phyloP scores from a whole-genome alignment of 2,113 vertebrate genomes.

The Catharus bicknelli region DNA sequence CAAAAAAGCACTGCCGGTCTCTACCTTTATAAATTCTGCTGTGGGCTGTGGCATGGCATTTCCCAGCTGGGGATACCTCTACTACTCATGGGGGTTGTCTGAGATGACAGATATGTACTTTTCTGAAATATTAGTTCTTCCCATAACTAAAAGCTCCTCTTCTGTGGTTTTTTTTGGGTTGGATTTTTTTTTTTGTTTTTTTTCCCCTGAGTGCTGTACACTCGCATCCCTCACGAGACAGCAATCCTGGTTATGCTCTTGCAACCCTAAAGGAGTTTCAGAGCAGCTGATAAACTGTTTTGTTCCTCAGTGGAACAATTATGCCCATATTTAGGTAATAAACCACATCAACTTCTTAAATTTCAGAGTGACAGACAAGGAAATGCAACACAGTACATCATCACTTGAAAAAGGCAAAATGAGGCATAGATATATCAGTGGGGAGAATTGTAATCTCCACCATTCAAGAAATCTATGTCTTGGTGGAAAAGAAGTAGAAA shows the following conservation, averaged over 20 bases:
- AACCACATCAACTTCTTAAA: background rate
- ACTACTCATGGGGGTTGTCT: background rate
- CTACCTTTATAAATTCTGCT: background rate
- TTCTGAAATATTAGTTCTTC: background rate
- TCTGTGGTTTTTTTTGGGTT: background rate
- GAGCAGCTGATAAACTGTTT: background rate
- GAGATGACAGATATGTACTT: background rate
- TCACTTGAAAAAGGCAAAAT: background rate
- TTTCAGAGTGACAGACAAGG: background rate
- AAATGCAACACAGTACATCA: background rate
- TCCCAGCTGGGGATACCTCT: background rate
- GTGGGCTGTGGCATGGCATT: background rate
- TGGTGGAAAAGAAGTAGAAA: background rate
- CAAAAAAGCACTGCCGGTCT: fast-evolving
- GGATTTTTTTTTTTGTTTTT: background rate
- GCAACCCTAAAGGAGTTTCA: background rate
- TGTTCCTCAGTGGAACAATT: background rate
- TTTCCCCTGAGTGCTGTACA: background rate
- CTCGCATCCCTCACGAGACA: background rate
- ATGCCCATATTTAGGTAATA: background rate
- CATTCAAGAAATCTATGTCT: background rate
- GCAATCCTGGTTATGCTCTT: background rate
- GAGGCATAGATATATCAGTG: background rate
- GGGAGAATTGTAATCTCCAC: background rate
- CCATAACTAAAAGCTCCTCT: background rate